These are phyloP conservation scores for Gnathochromis pfefferi DNA, from an alignment of 2,113 vertebrate species.

Conservation along the genomic window DNA sequence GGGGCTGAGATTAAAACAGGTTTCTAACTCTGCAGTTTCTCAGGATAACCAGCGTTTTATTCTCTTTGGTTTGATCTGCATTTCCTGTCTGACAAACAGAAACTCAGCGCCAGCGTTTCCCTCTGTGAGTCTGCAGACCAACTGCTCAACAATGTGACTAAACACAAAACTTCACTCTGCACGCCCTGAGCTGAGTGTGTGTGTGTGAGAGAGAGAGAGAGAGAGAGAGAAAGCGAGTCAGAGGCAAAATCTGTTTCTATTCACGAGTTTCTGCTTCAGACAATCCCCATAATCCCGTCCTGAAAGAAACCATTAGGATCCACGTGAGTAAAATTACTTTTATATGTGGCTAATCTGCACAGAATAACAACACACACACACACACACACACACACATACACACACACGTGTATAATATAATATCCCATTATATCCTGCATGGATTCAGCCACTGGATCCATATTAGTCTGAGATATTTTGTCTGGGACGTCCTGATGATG, in stretches of 20 bases:
- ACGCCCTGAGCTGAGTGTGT: neutral
- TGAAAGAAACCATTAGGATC: constrained; percentile 4
- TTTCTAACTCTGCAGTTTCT: neutral
- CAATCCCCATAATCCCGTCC: neutral
- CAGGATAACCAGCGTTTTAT: too few species aligned
- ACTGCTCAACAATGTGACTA: neutral
- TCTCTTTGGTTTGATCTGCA: too few species aligned
- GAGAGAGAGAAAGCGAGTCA: neutral
- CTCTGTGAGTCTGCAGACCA: too few species aligned
- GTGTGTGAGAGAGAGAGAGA: neutral
- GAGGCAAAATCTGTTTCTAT: constrained; percentile 4
- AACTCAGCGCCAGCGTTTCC: too few species aligned
- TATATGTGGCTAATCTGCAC: neutral
- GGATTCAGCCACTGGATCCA: neutral
- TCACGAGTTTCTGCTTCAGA: neutral
- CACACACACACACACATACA: neutral
- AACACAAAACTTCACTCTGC: neutral
- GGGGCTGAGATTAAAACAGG: neutral
- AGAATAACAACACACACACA: neutral
- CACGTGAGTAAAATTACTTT: neutral
- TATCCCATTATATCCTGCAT: neutral
- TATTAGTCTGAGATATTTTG: neutral
- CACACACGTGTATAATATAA: fast-evolving
- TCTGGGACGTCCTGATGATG: neutral
- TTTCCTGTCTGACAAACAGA: too few species aligned